Percentiles rank a stretch among this genome's conserved stretches.
These are phyloP conservation scores for Apus apus DNA, from an alignment of 2,113 vertebrate species.

Conservation along the genomic window DNA sequence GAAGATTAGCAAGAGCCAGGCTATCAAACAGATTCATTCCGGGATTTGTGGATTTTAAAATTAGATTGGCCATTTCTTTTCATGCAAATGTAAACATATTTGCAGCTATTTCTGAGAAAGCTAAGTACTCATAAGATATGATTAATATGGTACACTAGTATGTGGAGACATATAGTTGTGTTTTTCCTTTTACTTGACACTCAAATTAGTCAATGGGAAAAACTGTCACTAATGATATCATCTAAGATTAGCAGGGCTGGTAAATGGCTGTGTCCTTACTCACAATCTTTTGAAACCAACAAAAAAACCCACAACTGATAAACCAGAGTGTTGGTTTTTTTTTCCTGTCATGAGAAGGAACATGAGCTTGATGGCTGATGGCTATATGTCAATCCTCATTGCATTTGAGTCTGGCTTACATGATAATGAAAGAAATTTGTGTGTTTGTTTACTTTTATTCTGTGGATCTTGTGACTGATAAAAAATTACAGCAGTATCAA, in stretches of 20 bases:
- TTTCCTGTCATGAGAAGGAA: neutral
- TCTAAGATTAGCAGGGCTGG: neutral
- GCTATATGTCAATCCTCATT: neutral
- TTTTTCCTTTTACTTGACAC: neutral
- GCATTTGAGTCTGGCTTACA: neutral
- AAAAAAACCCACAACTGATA: neutral
- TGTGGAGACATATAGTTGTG: neutral
- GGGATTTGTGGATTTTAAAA: neutral
- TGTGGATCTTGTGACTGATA: neutral
- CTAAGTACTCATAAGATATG: neutral
- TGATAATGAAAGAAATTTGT: fast-evolving
- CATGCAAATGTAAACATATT: neutral
- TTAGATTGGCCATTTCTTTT: neutral
- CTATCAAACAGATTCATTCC: neutral
- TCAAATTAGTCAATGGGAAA: neutral
- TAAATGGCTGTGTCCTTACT: neutral
- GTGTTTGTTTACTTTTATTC: neutral
- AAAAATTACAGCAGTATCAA: neutral
- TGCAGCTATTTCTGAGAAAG: neutral
- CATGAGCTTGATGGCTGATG: neutral
- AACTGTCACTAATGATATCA: neutral
- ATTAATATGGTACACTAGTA: neutral
- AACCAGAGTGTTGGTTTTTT: neutral
- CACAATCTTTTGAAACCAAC: neutral
- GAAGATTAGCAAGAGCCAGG: neutral